Conservation (phyloP, 2,888 invertebrate genomes). For the Polietes domitor region DNA sequence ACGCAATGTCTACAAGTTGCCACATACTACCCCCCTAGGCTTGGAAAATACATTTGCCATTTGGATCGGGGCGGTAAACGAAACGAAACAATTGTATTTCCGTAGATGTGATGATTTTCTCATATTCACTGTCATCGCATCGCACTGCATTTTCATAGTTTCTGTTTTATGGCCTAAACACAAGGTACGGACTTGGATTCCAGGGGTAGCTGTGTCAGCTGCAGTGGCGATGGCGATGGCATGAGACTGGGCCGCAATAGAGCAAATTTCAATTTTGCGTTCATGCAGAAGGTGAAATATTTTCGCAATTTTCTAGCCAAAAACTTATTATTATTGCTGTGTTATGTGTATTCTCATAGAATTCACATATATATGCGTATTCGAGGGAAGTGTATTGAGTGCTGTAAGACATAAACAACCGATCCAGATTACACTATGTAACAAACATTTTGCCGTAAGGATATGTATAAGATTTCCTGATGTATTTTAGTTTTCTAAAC, state of each 20-base stretch:
- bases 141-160: slow-evolving; percentile 12
- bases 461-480: too few species aligned
- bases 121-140: slow-evolving; percentile 23
- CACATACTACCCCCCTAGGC: background rate
- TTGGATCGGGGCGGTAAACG: background rate
- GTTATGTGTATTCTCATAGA: slow-evolving; percentile 53
- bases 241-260: slow-evolving; percentile 9
- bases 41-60: background rate
- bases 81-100: slow-evolving; percentile 21
- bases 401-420: too few species aligned
- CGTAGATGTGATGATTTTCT: slow-evolving; percentile 48
- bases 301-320: slow-evolving; percentile 62
- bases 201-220: background rate
- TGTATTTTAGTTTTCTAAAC: too few species aligned
- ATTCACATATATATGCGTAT: slow-evolving; percentile 39
- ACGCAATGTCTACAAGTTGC: slow-evolving; percentile 42
- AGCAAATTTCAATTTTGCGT: slow-evolving; percentile 44
- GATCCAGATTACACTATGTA: too few species aligned
- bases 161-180: slow-evolving; percentile 58
- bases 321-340: slow-evolving; percentile 53
- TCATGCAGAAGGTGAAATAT: slow-evolving; percentile 66
- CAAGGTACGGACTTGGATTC: slow-evolving; percentile 50
- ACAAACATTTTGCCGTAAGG: too few species aligned
- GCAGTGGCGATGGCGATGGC: slow-evolving; percentile 26
- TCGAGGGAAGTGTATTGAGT: background rate